Evolutionary conservation across 2,888 invertebrate genomes (phyloP).

Genomic region (Sinelater perroti): DNA sequence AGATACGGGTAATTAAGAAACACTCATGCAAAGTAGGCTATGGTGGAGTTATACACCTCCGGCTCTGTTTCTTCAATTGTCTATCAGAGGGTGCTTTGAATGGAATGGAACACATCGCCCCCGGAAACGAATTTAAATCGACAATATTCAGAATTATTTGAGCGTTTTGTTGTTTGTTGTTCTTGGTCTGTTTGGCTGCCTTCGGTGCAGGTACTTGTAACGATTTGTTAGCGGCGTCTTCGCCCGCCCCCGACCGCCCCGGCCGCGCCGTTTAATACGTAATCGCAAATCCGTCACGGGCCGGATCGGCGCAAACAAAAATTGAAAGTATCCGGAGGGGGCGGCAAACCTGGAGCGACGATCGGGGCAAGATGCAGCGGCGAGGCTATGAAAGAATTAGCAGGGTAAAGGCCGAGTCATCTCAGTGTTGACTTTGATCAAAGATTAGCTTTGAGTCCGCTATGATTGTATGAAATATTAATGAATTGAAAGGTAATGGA

Average conservation of each 20-base stretch:
- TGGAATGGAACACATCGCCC: slow-evolving; percentile 39
- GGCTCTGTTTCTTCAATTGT: slow-evolving; percentile 40
- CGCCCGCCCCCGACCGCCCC: not conserved
- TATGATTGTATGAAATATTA: slow-evolving; percentile 64
- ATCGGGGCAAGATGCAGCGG: slow-evolving; percentile 44
- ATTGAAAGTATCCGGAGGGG: slow-evolving; percentile 39
- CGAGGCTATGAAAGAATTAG: slow-evolving; percentile 51
- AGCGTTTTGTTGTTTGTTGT: slow-evolving; percentile 38
- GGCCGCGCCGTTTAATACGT: slow-evolving; percentile 6
- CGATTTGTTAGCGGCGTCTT: slow-evolving; percentile 22
- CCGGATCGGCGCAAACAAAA: slow-evolving; percentile 24
- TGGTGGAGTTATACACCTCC: slow-evolving; percentile 40
- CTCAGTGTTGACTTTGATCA: slow-evolving; percentile 58
- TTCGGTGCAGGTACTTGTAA: too few species aligned
- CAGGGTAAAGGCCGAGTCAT: slow-evolving; percentile 44
- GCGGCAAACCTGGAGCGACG: slow-evolving; percentile 48
- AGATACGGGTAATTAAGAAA: slow-evolving; percentile 40
- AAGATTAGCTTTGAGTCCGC: slow-evolving; percentile 59
- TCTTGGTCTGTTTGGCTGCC: slow-evolving; percentile 22
- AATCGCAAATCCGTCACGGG: slow-evolving; percentile 4
- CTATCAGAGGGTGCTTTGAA: slow-evolving; percentile 39
- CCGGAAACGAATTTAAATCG: slow-evolving; percentile 38
- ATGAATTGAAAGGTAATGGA: slow-evolving; percentile 66
- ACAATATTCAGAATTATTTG: slow-evolving; percentile 39
- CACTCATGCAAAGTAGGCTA: slow-evolving; percentile 40